A percentile compares a stretch with the other conserved stretches of the same genome.
phyloP scores from a whole-genome alignment of 2,888 invertebrate species.

The Micropterix aruncella region DNA sequence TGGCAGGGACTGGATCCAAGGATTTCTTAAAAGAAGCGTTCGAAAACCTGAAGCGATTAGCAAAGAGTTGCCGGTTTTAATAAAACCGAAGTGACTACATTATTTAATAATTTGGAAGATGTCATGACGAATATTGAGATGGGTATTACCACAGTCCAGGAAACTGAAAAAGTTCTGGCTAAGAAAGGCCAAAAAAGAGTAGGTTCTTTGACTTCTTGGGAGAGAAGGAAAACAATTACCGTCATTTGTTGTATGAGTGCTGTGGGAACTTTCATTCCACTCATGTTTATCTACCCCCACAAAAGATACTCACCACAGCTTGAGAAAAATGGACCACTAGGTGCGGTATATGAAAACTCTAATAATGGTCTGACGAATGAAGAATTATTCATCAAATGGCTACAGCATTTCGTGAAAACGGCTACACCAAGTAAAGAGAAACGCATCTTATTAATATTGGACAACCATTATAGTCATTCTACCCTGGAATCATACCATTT shows the following conservation, averaged over 20 bases:
- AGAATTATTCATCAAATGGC: neutral
- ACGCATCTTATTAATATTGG: neutral
- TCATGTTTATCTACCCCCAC: neutral
- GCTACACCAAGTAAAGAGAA: neutral
- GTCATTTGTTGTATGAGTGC: neutral
- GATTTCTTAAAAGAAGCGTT: neutral
- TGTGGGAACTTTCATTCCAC: neutral
- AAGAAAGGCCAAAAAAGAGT: too few relatives aligned
- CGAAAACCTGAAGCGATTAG: neutral
- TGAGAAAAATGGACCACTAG: neutral
- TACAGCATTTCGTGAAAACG: neutral
- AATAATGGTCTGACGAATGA: neutral
- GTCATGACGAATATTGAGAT: neutral
- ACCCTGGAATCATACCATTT: neutral
- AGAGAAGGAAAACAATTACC: neutral
- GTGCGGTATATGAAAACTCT: neutral
- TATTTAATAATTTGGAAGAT: neutral
- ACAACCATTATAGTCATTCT: neutral
- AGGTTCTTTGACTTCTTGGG: neutral
- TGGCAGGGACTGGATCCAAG: neutral
- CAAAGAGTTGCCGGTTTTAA: neutral
- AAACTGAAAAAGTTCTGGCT: neutral
- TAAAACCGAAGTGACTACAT: neutral
- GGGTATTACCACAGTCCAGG: neutral
- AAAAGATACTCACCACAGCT: neutral